Conservation (phyloP, 1,140 invertebrate species). For the Meloidogyne floridensis region DNA sequence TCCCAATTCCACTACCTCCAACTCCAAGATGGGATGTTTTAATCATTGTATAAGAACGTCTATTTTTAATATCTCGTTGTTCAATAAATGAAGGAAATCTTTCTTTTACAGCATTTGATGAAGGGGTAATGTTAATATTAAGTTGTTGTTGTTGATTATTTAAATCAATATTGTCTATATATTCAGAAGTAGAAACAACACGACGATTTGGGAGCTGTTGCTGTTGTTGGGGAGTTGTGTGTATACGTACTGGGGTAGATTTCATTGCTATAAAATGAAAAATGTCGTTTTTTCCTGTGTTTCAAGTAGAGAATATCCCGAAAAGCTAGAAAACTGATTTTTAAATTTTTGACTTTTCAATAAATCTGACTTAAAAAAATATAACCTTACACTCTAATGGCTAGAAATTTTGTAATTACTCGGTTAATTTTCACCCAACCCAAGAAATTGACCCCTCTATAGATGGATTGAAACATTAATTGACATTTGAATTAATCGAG, state of each 20-base stretch:
- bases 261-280: background rate
- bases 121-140: background rate
- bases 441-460: background rate
- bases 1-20: background rate
- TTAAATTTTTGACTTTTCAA: too few relatives aligned
- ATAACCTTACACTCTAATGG: too few relatives aligned
- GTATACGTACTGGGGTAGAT: background rate
- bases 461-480: too few relatives aligned
- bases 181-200: slow-evolving; percentile 4
- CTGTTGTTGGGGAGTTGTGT: background rate
- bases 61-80: background rate
- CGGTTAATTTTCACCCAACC: too few relatives aligned
- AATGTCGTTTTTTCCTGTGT: too few relatives aligned
- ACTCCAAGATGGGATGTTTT: background rate
- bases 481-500: too few relatives aligned
- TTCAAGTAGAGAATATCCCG: too few relatives aligned
- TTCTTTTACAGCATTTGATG: background rate
- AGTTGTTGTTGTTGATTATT: background rate
- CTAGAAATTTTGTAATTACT: too few relatives aligned
- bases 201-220: background rate
- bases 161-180: background rate
- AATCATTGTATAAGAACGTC: background rate
- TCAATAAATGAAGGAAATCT: background rate
- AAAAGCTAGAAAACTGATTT: too few relatives aligned
- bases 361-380: too few relatives aligned